Percentiles rank a stretch among this genome's conserved stretches.
Evolutionary conservation across 2,797 vertebrate genomes (phyloP).

Genomic region (Lates japonicus): DNA sequence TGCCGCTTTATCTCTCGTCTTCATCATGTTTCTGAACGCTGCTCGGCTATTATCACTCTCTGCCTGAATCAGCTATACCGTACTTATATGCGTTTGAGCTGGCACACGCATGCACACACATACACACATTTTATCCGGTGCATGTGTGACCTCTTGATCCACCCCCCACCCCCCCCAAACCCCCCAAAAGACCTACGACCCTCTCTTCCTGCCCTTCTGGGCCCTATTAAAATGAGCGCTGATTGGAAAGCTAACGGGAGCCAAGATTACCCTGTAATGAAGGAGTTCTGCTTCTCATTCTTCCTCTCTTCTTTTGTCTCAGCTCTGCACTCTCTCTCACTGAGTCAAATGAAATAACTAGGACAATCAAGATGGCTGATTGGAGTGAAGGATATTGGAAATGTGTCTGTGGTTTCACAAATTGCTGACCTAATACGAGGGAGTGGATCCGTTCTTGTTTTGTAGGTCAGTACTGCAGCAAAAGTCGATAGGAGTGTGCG

Average conservation of each 20-base stretch:
- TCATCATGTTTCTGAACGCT: conserved; percentile 56
- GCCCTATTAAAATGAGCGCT: conserved; percentile 69
- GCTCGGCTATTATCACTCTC: conserved; percentile 50
- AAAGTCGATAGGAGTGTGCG: conserved; percentile 67
- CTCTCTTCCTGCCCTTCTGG: conserved; percentile 64
- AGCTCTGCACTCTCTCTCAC: conserved; percentile 40
- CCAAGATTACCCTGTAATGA: conserved; percentile 71
- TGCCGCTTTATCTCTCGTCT: conserved; percentile 59
- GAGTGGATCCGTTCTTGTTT: conserved; percentile 75
- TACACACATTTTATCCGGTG: conserved; percentile 40
- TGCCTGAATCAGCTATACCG: conserved; percentile 64
- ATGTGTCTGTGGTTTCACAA: conserved; percentile 79
- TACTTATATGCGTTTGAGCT: conserved; percentile 21
- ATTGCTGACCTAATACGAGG: conserved; percentile 78
- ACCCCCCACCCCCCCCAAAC: too few relatives aligned
- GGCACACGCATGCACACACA: conserved; percentile 15
- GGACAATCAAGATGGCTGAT: conserved; percentile 80
- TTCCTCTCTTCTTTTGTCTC: conserved; percentile 55
- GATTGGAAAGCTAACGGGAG: conserved; percentile 71
- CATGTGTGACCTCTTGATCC: conserved; percentile 64
- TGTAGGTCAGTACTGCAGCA: conserved; percentile 77
- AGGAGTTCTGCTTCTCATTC: conserved; percentile 56
- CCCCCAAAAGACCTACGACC: conserved; percentile 62
- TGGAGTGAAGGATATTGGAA: conserved; percentile 79
- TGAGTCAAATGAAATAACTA: conserved; percentile 76